Conservation (phyloP, 2,888 invertebrate species). For the Zhuqinia jingwanae region DNA sequence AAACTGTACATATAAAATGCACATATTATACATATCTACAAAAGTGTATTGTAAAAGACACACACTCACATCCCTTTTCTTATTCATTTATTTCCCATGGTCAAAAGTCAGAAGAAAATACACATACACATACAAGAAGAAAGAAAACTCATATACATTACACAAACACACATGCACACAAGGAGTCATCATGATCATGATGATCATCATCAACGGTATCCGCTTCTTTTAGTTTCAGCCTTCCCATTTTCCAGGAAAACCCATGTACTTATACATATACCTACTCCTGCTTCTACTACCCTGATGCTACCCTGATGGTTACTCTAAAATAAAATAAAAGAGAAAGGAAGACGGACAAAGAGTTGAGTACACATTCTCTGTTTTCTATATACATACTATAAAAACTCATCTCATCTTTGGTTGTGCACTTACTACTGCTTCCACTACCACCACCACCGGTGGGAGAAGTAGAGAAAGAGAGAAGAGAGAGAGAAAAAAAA, state of each 20-base stretch:
- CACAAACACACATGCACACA: slow-evolving; percentile 22
- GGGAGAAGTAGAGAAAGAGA: background rate
- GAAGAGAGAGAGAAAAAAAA: slow-evolving; percentile 11
- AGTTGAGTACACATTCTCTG: background rate
- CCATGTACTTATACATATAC: background rate
- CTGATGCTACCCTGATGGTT: background rate
- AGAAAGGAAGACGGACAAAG: background rate
- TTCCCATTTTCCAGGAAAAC: background rate
- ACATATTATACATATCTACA: slow-evolving; percentile 24
- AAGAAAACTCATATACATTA: background rate
- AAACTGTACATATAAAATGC: background rate
- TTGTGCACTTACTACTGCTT: background rate
- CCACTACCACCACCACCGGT: background rate
- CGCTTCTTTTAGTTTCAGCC: slow-evolving; percentile 31
- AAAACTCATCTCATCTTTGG: slow-evolving; percentile 12
- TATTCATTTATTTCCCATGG: slow-evolving; percentile 50
- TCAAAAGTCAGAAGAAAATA: slow-evolving; percentile 43
- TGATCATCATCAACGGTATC: slow-evolving; percentile 34
- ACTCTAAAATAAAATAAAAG: background rate
- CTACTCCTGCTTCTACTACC: too few species aligned
- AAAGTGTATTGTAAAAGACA: slow-evolving; percentile 36
- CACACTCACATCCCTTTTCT: too few species aligned
- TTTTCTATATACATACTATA: background rate
- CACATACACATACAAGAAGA: too few species aligned
- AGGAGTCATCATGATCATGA: slow-evolving; percentile 42